Percentiles rank a stretch among this genome's conserved stretches.
Conservation (phyloP, 2,888 invertebrate species). For the Lumbricus terrestris region DNA sequence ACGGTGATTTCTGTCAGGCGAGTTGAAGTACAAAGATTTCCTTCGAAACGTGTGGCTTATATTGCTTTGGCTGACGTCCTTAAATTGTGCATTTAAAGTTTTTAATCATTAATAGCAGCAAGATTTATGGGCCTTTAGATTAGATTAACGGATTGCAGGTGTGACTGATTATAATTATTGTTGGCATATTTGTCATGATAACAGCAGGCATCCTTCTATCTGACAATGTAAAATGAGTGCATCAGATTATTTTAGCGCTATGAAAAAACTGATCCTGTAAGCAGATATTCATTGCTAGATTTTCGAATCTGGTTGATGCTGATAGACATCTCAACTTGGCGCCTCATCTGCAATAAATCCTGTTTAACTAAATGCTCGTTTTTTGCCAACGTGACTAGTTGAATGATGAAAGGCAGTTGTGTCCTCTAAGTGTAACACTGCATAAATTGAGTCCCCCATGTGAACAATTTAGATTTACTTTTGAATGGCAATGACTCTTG, state of each 20-base stretch:
- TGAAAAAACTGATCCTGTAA: neutral
- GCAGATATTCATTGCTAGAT: neutral
- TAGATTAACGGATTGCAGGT: neutral
- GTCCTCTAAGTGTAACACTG: too few relatives aligned
- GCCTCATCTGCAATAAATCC: neutral
- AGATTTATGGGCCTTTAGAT: too few relatives aligned
- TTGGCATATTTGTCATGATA: neutral
- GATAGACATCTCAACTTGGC: neutral
- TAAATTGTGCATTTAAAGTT: too few relatives aligned
- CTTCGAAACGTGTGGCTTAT: neutral
- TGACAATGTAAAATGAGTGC: too few relatives aligned
- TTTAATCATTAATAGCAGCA: too few relatives aligned
- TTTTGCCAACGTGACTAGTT: too few relatives aligned
- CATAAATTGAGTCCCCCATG: too few relatives aligned
- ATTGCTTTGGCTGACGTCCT: neutral
- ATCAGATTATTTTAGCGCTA: too few relatives aligned
- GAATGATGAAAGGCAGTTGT: too few relatives aligned
- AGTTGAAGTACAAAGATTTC: neutral
- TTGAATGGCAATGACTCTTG: too few relatives aligned
- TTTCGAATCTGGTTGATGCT: neutral
- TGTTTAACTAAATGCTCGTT: neutral
- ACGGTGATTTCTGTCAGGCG: neutral
- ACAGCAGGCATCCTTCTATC: neutral
- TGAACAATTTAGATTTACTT: too few relatives aligned
- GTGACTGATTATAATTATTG: neutral